Evolutionary conservation across 2,888 invertebrate species (phyloP).

Genomic region (Melieria crassipennis): DNA sequence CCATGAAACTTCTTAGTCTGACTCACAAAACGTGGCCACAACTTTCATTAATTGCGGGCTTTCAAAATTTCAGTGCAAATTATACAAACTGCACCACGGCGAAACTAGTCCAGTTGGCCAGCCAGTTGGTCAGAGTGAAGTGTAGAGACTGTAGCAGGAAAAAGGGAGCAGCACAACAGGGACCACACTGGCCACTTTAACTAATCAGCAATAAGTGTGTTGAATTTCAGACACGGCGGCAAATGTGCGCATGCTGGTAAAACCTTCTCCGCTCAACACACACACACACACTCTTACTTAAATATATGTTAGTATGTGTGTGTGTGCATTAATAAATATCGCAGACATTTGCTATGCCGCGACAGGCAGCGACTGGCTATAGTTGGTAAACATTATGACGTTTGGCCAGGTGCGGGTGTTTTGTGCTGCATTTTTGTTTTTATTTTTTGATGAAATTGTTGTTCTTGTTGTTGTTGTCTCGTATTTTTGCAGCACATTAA

Average conservation of each 20-base stretch:
- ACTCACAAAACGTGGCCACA: too few relatives aligned
- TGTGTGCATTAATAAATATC: background rate
- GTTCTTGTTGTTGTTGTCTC: conserved; percentile 13
- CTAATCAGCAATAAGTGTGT: conserved; percentile 4
- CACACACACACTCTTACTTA: conserved; percentile 1
- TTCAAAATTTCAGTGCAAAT: too few relatives aligned
- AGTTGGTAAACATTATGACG: conserved; percentile 45
- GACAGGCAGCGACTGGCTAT: background rate
- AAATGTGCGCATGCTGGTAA: background rate
- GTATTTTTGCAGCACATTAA: background rate
- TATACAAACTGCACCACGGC: too few relatives aligned
- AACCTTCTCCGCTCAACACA: background rate
- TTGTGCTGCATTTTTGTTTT: conserved; percentile 35
- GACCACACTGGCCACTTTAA: background rate
- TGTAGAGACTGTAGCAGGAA: too few relatives aligned
- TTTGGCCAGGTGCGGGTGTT: conserved; percentile 61
- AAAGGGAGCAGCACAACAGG: background rate
- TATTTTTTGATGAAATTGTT: conserved; percentile 5
- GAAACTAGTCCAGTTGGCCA: too few relatives aligned
- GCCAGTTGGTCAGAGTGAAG: too few relatives aligned
- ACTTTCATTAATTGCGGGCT: too few relatives aligned
- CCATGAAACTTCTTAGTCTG: too few relatives aligned
- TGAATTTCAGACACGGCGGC: background rate
- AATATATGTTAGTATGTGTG: background rate
- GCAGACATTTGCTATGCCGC: background rate